Evolutionary conservation across 2,888 invertebrate genomes (phyloP), one percentile per base, ranked within the genome.

Genomic region (Tetranychus piercei): DNA sequence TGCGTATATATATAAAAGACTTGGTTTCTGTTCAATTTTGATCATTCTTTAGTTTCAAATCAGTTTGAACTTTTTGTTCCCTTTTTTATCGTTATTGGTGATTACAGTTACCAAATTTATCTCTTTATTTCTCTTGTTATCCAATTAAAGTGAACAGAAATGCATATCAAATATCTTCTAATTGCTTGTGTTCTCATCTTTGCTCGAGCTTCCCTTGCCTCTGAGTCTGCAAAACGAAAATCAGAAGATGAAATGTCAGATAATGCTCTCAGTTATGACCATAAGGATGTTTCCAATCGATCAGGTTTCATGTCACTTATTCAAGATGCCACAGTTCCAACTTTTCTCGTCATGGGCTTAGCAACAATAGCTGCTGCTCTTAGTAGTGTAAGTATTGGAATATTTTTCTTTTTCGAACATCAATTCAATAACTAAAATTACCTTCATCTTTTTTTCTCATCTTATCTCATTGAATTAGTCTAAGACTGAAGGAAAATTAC

Each of bases 321-420:
- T 11, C 73, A 73, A 55, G 73, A 73, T 15, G 64, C 55, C 11
- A 73, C 73, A 23, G 64, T 73, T 73, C 73, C 73, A n/a, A 44
- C 44, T 23, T 73, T 73, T n/a, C 20, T 73, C 11, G 73, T 73
- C 3, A 64, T 73, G 45, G 73, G 73, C 11, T 23, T 73, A 8
- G 73, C 73, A 11, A 64, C 64, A 23, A 22, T 73, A 5, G 73
- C 65, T 64, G 23, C 73, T 15, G 73, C 73, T 55, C 9, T n/a
- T 22, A n/a, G 22, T 15, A 64, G 23, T 22, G 73, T 73, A 55
- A 73, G 73, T 73, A 43, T 73, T 73, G 9, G 7, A 71, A 34
- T 71, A 9, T 23, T 43, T 15, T 23, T 69, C 69, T 20, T 55
- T 5, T 55, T 55, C 9, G 6, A 55, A 5, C 9, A 55, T 55